Evolutionary conservation across 2,888 invertebrate genomes (phyloP).

Genomic region (Megaustenia siamemsis): DNA sequence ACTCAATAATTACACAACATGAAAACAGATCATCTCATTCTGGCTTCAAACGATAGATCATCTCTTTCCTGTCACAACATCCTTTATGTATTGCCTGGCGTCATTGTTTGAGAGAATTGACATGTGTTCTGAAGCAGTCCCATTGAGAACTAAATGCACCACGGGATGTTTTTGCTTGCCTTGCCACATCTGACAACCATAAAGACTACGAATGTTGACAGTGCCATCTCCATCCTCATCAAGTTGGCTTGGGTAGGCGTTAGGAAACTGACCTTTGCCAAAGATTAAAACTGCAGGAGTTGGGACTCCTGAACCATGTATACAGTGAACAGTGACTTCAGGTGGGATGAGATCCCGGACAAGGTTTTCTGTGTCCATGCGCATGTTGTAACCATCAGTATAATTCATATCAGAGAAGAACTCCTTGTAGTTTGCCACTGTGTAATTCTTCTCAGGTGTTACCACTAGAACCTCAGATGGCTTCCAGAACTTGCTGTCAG

Average conservation of each 20-base stretch:
- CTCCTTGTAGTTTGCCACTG: slow-evolving; percentile 75
- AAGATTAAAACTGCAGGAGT: slow-evolving; percentile 75
- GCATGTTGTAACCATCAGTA: slow-evolving; percentile 70
- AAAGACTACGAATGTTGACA: slow-evolving; percentile 92
- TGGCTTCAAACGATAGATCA: no score
- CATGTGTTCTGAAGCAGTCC: slow-evolving; percentile 87
- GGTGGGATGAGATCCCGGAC: slow-evolving; percentile 72
- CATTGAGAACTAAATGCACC: slow-evolving; percentile 83
- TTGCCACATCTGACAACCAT: slow-evolving; percentile 90
- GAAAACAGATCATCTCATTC: no score
- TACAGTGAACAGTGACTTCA: slow-evolving; percentile 76
- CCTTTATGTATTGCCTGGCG: slow-evolving; percentile 73
- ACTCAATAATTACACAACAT: no score
- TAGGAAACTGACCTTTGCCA: slow-evolving; percentile 69
- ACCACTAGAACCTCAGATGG: slow-evolving; percentile 79
- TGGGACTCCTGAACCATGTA: slow-evolving; percentile 73
- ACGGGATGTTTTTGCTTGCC: slow-evolving; percentile 83
- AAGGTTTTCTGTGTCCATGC: slow-evolving; percentile 73
- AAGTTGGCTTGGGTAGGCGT: slow-evolving; percentile 75
- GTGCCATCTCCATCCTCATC: slow-evolving; percentile 97
- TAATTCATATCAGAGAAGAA: slow-evolving; percentile 76
- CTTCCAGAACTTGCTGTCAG: slow-evolving; percentile 93
- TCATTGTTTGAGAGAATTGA: slow-evolving; percentile 83
- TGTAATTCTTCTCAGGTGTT: slow-evolving; percentile 75
- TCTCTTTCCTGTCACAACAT: slow-evolving; percentile 81